Percentiles rank a stretch among this genome's conserved stretches.
Evolutionary conservation across 2,888 invertebrate species (phyloP).

Genomic region (Dolomedes plantarius): DNA sequence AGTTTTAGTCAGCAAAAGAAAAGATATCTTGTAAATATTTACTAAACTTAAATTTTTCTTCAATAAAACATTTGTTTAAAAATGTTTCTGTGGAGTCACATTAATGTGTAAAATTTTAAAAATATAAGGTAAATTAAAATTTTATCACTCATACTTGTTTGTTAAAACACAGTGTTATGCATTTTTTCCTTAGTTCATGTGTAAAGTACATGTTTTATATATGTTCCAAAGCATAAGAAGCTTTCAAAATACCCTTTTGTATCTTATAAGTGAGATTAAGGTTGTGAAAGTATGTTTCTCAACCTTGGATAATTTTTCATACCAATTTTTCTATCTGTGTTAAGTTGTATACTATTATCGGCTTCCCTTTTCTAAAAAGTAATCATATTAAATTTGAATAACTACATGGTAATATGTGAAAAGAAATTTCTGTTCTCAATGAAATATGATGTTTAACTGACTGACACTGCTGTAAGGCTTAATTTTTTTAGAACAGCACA

Average conservation of each 20-base stretch:
- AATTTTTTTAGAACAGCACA: too few species aligned
- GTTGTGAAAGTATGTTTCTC: background rate
- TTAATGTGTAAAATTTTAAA: background rate
- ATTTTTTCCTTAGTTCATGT: too few species aligned
- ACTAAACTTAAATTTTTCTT: background rate
- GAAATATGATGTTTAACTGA: too few species aligned
- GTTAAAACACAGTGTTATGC: background rate
- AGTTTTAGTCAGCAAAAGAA: constrained; percentile 11
- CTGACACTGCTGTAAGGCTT: too few species aligned
- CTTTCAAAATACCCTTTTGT: background rate
- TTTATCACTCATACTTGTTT: background rate
- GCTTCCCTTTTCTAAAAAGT: too few species aligned
- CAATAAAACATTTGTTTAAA: constrained; percentile 8
- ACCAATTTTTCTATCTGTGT: too few species aligned
- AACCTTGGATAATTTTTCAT: background rate
- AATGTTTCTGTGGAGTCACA: background rate
- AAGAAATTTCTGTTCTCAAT: too few species aligned
- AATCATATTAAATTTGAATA: too few species aligned
- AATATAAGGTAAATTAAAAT: background rate
- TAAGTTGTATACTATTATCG: too few species aligned
- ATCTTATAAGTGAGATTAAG: background rate
- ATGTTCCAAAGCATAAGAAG: too few species aligned
- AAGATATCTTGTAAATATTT: constrained; percentile 15
- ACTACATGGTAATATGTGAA: too few species aligned
- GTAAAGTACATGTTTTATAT: background rate